Evolutionary conservation across 2,797 vertebrate species (phyloP), one percentile per base, ranked within the genome.

Genomic region (Leuciscus waleckii): DNA sequence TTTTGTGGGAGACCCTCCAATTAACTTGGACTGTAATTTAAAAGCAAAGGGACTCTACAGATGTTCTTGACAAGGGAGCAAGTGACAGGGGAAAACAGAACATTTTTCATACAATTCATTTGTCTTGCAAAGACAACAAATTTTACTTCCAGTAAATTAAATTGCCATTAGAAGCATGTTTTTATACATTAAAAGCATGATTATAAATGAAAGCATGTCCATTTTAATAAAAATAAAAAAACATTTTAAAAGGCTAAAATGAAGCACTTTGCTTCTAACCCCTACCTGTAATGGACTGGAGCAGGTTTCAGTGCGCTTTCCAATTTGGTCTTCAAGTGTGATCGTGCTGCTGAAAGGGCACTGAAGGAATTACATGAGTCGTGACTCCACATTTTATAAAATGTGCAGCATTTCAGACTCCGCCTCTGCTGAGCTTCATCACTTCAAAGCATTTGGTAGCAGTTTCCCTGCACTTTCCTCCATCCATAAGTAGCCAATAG

Each of bases 381-480:
- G 2, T 54, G 82, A 13, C 73, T 83, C 61, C 35, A 35, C 63
- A 79, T 41, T 56, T 84, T 46, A 78, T 84, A 35, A 78, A 43
- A 69, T 41, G 49, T 43, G 37, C 54, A 46, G 67, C 7, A 23
- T 29, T 71, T 79, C 26, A 85, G 29, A 73, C 83, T 70, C 83
- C 87, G 85, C 86, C 88, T 88, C 87, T 86, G 68, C 82, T 26
- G 26, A 63, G 67, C 67, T 85, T 77, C 83, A 85, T 79, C 76
- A 73, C 39, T 49, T 69, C 35, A 78, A 61, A 19, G n/a, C 41
- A 26, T 35, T n/a, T 49, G 41, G 39, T 29, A 51, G 26, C 17
- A 41, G 61, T n/a, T 14, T 68, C 41, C 74, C 6, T 68, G 17
- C 2, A 37, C 8, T 56, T 69, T 69, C 6, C 65, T 70, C 23